Evolutionary conservation across 2,113 vertebrate genomes (phyloP).

Genomic region (Syngnathus typhle): DNA sequence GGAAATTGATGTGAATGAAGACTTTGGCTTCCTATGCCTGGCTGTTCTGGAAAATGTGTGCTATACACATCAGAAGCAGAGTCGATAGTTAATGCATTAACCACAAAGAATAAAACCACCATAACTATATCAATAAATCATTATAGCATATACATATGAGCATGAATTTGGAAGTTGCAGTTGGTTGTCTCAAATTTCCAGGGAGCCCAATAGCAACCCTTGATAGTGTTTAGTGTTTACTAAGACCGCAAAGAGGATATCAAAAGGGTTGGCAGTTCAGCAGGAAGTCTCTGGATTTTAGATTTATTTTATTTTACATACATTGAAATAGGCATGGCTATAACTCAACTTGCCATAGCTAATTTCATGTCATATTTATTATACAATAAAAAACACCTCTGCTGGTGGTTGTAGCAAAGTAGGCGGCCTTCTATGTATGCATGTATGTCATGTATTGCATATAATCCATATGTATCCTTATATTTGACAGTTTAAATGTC

Average conservation of each 20-base stretch:
- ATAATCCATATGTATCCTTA: background rate
- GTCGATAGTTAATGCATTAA: slow-evolving; percentile 1
- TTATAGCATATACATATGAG: background rate
- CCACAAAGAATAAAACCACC: background rate
- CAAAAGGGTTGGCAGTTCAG: background rate
- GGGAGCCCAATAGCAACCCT: background rate
- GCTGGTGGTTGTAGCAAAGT: background rate
- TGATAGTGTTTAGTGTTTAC: background rate
- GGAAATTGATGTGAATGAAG: slow-evolving; percentile 14
- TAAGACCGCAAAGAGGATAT: background rate
- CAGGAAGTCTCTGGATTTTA: background rate
- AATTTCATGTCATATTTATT: no score
- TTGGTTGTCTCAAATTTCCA: background rate
- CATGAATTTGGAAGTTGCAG: background rate
- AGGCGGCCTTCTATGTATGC: background rate
- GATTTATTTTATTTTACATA: background rate
- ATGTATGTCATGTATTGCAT: background rate
- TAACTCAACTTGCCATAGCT: no score
- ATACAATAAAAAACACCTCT: no score
- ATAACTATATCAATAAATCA: background rate
- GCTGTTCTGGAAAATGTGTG: background rate
- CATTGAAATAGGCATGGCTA: background rate
- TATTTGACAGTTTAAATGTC: background rate
- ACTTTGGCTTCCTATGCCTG: slow-evolving; percentile 16
- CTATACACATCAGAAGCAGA: background rate